Base-by-base conservation (phyloP, 1,140 invertebrate species). In the honey bee (Apis mellifera) region DNA sequence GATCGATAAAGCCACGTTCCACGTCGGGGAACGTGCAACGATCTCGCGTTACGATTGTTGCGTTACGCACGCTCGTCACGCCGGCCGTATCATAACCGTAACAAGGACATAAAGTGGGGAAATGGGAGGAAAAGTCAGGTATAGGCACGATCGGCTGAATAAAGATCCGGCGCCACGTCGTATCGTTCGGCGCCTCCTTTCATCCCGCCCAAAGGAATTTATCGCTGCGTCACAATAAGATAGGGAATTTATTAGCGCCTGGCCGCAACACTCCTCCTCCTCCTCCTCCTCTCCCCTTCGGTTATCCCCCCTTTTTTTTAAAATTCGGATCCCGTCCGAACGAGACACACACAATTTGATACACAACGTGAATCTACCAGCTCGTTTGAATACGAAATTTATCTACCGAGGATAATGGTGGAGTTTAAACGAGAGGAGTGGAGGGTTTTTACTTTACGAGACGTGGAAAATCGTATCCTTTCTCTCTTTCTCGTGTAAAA, bases 211-310 rank as follows among this genome's bases (percentile, higher is more conserved):
- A 55, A 42, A 59, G 48, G 69, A 81, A 81, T 72, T 85, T 85
- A 85, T 86, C 85, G 74, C 50, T n/a, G 26, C 79, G 83, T 83
- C 74, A 72, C 70, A 85, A 86, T 86, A 83, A 86, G 78, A 74
- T 86, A 66, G n/a, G 15, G 59, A 86, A 84, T 86, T 86, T 86
- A 86, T 86, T 68, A 60, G 32, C 64, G 60, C 50, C 23, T 50
- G n/a, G 19, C 54, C n/a, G 11, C 42, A 23, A 55, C 52, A 48
- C 32, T 71, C 59, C 32, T 3, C 32, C 32, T 32, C 26, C 26
- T 26, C 26, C 2, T 2, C 2, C 26, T 26, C 26, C 26, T 2
- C 26, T 32, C 3, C 32, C 32, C 71, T 68, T 74, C 70, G 65
- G 50, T n/a, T n/a, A n/a, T n/a, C n/a, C 62, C 50, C 57, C 73